Conservation (phyloP, 2,113 vertebrate genomes). For the Loxodonta africana region DNA sequence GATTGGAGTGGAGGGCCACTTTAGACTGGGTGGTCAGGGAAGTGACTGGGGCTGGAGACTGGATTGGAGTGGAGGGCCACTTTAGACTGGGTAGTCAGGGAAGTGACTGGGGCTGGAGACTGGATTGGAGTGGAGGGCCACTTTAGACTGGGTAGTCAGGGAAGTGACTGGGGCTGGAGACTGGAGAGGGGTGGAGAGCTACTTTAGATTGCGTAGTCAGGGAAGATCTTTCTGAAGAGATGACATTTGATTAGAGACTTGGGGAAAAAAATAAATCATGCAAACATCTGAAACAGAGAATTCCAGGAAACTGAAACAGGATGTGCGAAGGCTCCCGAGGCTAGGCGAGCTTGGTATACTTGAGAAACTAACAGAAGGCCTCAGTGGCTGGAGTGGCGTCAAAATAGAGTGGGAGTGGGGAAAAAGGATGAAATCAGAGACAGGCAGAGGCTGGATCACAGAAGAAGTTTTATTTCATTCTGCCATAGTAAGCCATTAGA, state of each 20-base stretch:
- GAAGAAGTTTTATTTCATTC: not conserved
- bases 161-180: not conserved
- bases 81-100: not conserved
- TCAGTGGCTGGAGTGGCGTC: not conserved
- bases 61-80: not conserved
- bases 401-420: not conserved
- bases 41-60: not conserved
- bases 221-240: not conserved
- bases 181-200: not conserved
- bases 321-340: not conserved
- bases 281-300: not conserved
- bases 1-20: not conserved
- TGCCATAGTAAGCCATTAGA: not conserved
- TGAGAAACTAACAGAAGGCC: not conserved
- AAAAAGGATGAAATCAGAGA: not conserved
- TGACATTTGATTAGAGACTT: not conserved
- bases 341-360: not conserved
- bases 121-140: not conserved
- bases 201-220: not conserved
- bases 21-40: not conserved
- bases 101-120: not conserved
- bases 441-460: not conserved
- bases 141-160: not conserved
- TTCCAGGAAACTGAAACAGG: not conserved
- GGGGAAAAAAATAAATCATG: not conserved